Conservation (phyloP, 2,888 invertebrate genomes). For the Lamellibrachia satsuma region DNA sequence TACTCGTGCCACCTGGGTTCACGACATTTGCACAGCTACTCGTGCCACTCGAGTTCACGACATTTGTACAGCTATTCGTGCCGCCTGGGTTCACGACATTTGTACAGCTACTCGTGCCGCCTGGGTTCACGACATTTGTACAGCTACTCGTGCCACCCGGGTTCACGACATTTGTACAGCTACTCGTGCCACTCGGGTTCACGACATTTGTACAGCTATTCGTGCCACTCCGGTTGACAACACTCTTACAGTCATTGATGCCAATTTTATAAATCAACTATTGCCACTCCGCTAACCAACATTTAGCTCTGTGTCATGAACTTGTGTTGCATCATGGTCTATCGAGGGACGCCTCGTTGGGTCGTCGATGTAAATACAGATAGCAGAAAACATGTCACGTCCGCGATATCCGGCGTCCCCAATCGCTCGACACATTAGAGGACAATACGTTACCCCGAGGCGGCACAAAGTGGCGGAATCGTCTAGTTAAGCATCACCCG, state of each 20-base stretch:
- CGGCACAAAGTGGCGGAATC: neutral
- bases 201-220: neutral
- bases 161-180: neutral
- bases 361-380: neutral
- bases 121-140: neutral
- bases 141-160: neutral
- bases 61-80: no score
- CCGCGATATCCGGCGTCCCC: neutral
- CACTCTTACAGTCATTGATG: neutral
- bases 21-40: no score
- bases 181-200: neutral
- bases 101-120: no score
- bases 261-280: neutral
- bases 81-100: no score
- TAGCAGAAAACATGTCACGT: neutral
- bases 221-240: neutral
- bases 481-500: neutral
- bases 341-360: neutral
- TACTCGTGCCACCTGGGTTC: no score
- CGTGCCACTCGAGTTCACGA: no score
- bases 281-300: no score
- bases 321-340: neutral
- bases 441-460: neutral
- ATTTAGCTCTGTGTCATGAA: neutral
- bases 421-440: neutral